Percentiles rank a stretch among this genome's conserved stretches.
Evolutionary conservation across 2,797 vertebrate genomes (phyloP).

Genomic region (Dryobates pubescens): DNA sequence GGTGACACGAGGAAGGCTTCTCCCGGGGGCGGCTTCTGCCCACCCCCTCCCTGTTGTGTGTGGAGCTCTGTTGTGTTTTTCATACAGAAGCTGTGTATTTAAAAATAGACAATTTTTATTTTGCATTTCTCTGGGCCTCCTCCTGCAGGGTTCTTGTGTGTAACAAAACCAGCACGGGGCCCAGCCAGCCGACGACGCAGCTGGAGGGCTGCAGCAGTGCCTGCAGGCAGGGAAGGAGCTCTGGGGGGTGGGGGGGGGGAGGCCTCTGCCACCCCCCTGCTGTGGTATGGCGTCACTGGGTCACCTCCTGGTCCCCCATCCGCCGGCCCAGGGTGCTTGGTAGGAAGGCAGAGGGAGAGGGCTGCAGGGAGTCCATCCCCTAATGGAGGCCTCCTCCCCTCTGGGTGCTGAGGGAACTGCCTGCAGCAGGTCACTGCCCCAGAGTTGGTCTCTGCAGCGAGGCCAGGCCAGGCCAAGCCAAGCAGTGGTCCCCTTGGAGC

Average conservation of each 20-base stretch:
- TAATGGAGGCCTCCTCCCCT: not conserved
- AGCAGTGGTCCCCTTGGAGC: not conserved
- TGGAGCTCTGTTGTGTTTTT: not conserved
- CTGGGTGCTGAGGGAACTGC: not conserved
- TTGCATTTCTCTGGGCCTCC: constrained; percentile 53
- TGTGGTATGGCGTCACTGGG: not conserved
- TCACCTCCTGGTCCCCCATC: not conserved
- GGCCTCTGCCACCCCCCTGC: not conserved
- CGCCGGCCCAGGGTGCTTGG: not conserved
- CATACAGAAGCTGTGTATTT: constrained; percentile 72
- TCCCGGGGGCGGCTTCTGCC: no score
- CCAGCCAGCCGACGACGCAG: not conserved
- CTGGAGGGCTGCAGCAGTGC: not conserved
- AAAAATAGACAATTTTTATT: constrained; percentile 73
- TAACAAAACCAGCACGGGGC: constrained; percentile 26
- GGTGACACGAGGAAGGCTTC: no score
- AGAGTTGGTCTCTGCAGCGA: not conserved
- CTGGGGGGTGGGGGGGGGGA: no score
- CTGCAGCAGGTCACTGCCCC: not conserved
- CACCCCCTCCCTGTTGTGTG: no score
- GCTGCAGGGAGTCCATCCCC: not conserved
- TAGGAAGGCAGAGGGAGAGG: not conserved
- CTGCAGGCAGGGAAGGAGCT: not conserved
- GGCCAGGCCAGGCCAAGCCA: not conserved
- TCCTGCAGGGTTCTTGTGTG: not conserved